A percentile compares a stretch with the other conserved stretches of the same genome.
phyloP scores from a whole-genome alignment of 2,113 vertebrate species.

The Craseonycteris thonglongyai region DNA sequence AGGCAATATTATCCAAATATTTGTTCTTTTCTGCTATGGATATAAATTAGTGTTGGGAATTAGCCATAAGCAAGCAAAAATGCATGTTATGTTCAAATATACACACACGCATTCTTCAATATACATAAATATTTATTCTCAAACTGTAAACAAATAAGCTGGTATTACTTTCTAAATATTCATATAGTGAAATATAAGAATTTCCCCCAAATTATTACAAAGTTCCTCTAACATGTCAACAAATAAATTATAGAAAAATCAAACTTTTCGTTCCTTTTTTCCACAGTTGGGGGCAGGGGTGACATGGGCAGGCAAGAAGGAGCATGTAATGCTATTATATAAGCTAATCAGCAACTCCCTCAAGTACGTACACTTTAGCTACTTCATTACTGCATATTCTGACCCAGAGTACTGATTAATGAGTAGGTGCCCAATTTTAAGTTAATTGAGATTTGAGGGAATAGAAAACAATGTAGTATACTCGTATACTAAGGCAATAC shows the following conservation, averaged over 20 bases:
- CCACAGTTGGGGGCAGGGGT: not conserved
- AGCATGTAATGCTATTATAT: not conserved
- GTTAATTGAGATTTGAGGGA: not conserved
- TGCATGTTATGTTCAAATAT: constrained; percentile 2
- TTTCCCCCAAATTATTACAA: not conserved
- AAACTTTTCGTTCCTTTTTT: not conserved
- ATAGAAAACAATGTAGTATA: not conserved
- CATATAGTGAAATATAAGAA: not conserved
- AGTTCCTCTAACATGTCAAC: not conserved
- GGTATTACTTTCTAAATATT: not conserved
- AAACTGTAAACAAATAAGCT: not conserved
- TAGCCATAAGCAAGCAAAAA: constrained; percentile 1
- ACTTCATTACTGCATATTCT: not conserved
- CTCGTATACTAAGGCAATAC: not conserved
- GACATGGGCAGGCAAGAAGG: too few relatives aligned
- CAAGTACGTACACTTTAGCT: not conserved
- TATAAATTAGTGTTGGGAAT: constrained; percentile 22
- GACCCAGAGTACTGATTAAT: not conserved
- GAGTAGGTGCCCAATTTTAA: not conserved
- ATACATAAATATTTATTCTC: not conserved
- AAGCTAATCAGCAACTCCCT: not conserved
- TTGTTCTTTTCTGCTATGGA: not conserved
- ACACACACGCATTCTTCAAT: not conserved
- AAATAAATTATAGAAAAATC: not conserved
- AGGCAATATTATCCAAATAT: not conserved